Evolutionary conservation across 1,140 invertebrate species (phyloP).

Genomic region (Drosophila burlai): DNA sequence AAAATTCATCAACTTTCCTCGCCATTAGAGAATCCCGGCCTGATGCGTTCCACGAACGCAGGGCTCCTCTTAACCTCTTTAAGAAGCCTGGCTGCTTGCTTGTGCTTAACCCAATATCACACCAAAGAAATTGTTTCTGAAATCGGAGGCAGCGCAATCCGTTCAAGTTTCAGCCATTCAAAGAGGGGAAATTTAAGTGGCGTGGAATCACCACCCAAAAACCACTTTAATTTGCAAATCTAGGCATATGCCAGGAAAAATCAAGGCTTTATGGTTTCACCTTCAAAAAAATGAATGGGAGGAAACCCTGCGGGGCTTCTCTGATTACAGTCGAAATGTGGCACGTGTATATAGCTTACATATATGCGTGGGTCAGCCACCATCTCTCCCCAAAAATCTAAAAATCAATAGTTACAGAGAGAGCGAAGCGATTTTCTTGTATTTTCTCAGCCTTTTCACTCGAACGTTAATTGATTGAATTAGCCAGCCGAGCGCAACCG

Average conservation of each 20-base stretch:
- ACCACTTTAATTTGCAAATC: slow-evolving; percentile 62
- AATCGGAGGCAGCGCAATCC: slow-evolving; percentile 31
- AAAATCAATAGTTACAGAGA: slow-evolving; percentile 67
- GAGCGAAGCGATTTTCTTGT: slow-evolving; percentile 32
- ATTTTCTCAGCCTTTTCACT: slow-evolving; percentile 15
- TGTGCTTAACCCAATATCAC: slow-evolving; percentile 39
- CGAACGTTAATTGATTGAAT: slow-evolving; percentile 72
- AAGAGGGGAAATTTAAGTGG: slow-evolving; percentile 30
- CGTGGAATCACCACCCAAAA: slow-evolving; percentile 8
- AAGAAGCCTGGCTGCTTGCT: slow-evolving; percentile 9
- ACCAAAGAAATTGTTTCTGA: slow-evolving; percentile 34
- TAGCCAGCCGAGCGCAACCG: slow-evolving; percentile 39
- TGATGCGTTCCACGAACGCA: slow-evolving; percentile 2
- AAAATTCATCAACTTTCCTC: slow-evolving; percentile 34
- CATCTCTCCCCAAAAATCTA: slow-evolving; percentile 32
- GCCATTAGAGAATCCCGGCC: slow-evolving; percentile 8
- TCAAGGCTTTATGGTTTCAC: slow-evolving; percentile 67
- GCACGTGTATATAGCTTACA: slow-evolving; percentile 35
- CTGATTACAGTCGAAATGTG: slow-evolving; percentile 52
- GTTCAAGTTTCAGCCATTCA: slow-evolving; percentile 43
- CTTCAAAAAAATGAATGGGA: slow-evolving; percentile 25
- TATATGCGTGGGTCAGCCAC: slow-evolving; percentile 8
- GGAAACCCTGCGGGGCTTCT: slow-evolving; percentile 62
- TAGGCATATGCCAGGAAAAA: slow-evolving; percentile 51
- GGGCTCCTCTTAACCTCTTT: slow-evolving; percentile 26